Conservation (phyloP, 2,797 vertebrate genomes). For the Trematomus bernacchii region DNA sequence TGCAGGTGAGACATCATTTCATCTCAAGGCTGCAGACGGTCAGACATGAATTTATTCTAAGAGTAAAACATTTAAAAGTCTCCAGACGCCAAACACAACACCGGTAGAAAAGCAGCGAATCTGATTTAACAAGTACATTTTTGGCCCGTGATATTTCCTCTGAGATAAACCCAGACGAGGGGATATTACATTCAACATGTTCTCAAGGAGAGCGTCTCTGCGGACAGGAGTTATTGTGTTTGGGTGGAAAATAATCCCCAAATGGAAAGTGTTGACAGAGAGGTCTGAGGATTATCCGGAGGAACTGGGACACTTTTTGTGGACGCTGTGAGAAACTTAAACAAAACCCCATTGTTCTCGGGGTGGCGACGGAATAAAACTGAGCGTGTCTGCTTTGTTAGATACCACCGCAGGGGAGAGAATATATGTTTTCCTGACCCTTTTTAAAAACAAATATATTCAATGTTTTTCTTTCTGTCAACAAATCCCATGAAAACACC, state of each 20-base stretch:
- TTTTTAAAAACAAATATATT: neutral
- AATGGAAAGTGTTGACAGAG: neutral
- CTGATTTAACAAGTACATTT: neutral
- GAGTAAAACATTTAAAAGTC: constrained; percentile 13
- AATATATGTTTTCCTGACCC: neutral
- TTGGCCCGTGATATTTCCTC: too few species aligned
- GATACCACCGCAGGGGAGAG: neutral
- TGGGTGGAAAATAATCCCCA: constrained; percentile 1
- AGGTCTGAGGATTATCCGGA: constrained; percentile 24
- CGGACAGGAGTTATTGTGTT: neutral
- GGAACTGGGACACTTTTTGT: constrained; percentile 30
- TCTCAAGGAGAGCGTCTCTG: neutral
- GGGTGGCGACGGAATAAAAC: neutral
- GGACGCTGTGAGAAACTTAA: neutral
- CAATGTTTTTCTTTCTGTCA: neutral
- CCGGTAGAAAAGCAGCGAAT: neutral
- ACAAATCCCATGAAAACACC: neutral
- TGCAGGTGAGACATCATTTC: neutral
- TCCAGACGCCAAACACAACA: constrained; percentile 5
- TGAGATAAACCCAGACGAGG: too few species aligned
- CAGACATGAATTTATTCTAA: neutral
- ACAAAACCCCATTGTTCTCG: constrained; percentile 22
- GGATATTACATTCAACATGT: neutral
- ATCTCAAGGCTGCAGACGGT: neutral
- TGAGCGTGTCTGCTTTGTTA: neutral